Evolutionary conservation across 2,888 invertebrate species (phyloP), one percentile per base, ranked within the genome.

Genomic region (Oscheius sp.): DNA sequence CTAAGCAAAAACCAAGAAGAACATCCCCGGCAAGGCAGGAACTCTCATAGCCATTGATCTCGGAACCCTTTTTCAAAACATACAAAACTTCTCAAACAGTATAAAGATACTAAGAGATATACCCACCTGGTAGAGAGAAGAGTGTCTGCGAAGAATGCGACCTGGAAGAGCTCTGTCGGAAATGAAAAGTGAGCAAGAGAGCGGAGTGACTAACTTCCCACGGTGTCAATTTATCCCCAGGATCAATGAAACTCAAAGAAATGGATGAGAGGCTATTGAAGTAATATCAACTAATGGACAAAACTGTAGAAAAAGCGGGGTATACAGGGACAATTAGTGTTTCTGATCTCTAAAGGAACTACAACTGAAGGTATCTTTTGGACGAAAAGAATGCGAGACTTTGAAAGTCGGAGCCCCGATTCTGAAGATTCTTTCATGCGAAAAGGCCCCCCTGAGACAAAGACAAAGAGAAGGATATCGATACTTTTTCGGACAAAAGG

Each of bases 351-450:
- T 7, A 42, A 7, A 7, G 3, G 7, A 7, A 42, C 42, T 42
- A 42, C 42, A 42, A 42, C 7, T 7, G 7, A 42, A 42, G 7
- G 7, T 3, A 5, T 42, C 42, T 42, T 7, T 42, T 42, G 42
- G 7, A 42, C 3, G 42, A 42, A 42, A 42, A 42, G 42, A 42
- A 42, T 42, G 7, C 4, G 0, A 42, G 42, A 42, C 42, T 7
- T 42, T 7, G 42, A 42, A 42, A 42, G 42, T 42, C 42, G 42
- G 42, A 42, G 42, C 42, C 42, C 42, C 60, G 60, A 60, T 60
- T 60, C 60, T 60, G 60, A n/a, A 37, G 60, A 60, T 60, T 29
- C 60, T 60, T 60, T 60, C 60, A 60, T 60, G 60, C 60, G 60
- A 60, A 60, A 60, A 60, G 42, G 60, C 60, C 35, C 60, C 60